Percentiles rank a stretch among this genome's conserved stretches.
Evolutionary conservation across 2,113 vertebrate genomes (phyloP).

Genomic region (Astatoreochromis straeleni): DNA sequence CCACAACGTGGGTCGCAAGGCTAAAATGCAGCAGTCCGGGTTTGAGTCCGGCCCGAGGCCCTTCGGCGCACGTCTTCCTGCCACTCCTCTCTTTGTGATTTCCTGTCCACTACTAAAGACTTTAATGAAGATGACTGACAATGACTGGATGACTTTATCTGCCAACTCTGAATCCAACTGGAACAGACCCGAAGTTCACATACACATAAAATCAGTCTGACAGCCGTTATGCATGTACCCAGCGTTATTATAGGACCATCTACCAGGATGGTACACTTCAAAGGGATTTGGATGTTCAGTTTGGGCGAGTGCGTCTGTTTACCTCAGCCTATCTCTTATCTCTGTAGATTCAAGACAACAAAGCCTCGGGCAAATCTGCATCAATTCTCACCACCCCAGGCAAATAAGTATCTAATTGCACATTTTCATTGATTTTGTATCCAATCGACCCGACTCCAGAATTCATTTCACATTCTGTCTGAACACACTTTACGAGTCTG

Average conservation of each 20-base stretch:
- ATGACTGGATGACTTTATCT: not conserved
- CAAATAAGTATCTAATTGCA: not conserved
- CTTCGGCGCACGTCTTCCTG: not conserved
- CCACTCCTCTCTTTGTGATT: not conserved
- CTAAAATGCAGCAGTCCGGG: not conserved
- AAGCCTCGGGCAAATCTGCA: not conserved
- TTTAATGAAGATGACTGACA: not conserved
- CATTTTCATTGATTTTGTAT: not conserved
- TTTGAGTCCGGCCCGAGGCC: not conserved
- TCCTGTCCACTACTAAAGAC: not conserved
- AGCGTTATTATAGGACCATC: not conserved
- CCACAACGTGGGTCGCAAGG: not conserved
- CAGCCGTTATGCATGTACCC: fast-evolving
- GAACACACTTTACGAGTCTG: not conserved
- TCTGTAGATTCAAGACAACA: not conserved
- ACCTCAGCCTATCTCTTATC: not conserved
- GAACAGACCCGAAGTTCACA: not conserved
- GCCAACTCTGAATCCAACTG: not conserved
- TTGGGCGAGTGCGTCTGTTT: not conserved
- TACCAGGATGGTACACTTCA: not conserved
- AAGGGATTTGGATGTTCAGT: not conserved
- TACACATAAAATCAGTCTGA: not conserved
- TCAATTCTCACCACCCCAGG: not conserved
- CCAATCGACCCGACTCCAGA: not conserved
- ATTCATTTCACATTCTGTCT: not conserved